A percentile compares a stretch with the other conserved stretches of the same genome.
Conservation (phyloP, 2,888 invertebrate genomes). For the Glyphotaelius pellucidus region DNA sequence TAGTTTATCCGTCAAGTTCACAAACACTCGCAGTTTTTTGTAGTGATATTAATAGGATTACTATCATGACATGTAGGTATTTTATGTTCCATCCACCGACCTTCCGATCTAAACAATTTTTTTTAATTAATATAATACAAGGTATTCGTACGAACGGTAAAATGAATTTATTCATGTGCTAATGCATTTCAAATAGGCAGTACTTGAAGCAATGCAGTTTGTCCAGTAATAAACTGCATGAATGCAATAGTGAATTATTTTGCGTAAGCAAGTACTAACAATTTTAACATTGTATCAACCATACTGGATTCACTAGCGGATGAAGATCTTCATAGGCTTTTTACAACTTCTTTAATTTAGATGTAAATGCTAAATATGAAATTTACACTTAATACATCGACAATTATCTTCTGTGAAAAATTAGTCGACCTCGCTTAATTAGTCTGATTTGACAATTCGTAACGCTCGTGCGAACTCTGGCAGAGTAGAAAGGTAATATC, state of each 20-base stretch:
- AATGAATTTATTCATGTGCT: not conserved
- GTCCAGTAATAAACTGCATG: not conserved
- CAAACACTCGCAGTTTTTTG: too few species aligned
- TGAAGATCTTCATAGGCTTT: not conserved
- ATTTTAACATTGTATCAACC: not conserved
- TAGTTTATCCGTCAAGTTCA: not conserved
- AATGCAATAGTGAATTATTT: not conserved
- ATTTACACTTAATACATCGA: not conserved
- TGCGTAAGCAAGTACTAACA: not conserved
- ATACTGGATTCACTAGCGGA: not conserved
- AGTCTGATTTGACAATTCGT: too few species aligned
- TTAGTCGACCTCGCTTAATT: too few species aligned
- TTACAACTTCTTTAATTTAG: not conserved
- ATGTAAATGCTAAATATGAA: not conserved
- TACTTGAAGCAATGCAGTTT: not conserved
- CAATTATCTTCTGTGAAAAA: too few species aligned
- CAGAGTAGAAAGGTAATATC: too few species aligned
- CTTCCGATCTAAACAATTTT: not conserved
- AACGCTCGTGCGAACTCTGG: too few species aligned
- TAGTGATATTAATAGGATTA: not conserved
- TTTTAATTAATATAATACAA: not conserved
- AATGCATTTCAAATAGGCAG: not conserved
- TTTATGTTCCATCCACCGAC: not conserved
- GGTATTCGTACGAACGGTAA: not conserved
- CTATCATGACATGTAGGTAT: too few species aligned